Base-by-base conservation (phyloP, 2,888 invertebrate species). In the Plagodis dolabraria region DNA sequence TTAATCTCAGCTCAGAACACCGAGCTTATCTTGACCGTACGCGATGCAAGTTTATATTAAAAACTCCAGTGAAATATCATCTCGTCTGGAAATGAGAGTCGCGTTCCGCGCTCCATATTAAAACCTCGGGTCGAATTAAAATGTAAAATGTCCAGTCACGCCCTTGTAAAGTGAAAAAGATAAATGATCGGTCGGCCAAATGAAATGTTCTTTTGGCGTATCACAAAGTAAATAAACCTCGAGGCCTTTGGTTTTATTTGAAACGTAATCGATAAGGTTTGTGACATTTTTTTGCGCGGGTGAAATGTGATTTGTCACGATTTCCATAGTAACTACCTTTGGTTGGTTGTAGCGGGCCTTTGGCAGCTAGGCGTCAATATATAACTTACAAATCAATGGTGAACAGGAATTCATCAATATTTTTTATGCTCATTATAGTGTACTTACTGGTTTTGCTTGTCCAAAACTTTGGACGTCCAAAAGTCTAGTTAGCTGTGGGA, bases 111-210 rank as follows among this genome's bases (percentile, higher is more conserved):
- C 50, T n/a, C 53, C 48, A 54, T 59, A 59, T 59, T 49, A 53
- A 60, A 55, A 60, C 48, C 60, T 55, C 77, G 69, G 63, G 65
- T 77, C 77, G 80, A 86, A 85, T 86, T 86, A 85, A 86, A 86
- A 85, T 82, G 84, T 83, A 78, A 83, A 85, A 79, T 79, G 67
- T 60, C 72, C 71, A 81, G 82, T 81, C 83, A 80, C 79, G 83
- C 85, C 79, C 85, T 81, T 75, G 79, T 76, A 75, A 81, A 84
- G 83, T 85, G 86, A 86, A 85, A 83, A 85, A 86, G 86, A 86
- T 85, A 81, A 86, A 86, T 85, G 85, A 76, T 75, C 74, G 64
- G 50, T 52, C 52, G 64, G 68, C 68, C 69, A 72, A 76, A 73
- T 72, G 75, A 71, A 77, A 77, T 72, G 80, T 76, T 79, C 77